Base-by-base conservation (phyloP, 2,888 invertebrate species). In the Metellina segmentata region DNA sequence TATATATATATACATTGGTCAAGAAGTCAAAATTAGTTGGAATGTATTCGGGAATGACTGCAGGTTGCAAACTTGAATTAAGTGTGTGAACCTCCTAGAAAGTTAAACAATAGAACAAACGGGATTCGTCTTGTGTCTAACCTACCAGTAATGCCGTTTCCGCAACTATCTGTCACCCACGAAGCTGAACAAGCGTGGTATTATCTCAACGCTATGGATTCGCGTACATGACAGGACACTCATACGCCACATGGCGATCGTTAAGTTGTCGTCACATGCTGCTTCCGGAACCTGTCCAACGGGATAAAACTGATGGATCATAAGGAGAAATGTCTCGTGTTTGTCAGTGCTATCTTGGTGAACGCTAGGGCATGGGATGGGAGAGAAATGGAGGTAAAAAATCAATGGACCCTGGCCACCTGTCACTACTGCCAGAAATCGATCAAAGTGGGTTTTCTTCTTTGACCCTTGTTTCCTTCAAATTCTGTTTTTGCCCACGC, bases 321-420 rank as follows among this genome's bases (percentile, higher is more conserved):
- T 53, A n/a, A 20, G 11, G 69, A 75, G 49, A 75, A 82, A 71
- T 51, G 82, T 71, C 51, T 71, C 53, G 16, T 81, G 51, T 78
- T n/a, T 19, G 19, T 20, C 11, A 79, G 53, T 34, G 13, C 34
- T 34, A 34, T 34, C 34, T 34, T 70, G 16, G 16, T 16, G 70
- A 16, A 70, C 70, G 11, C 70, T 6, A 70, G 7, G 70, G 34
- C 34, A 2, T 34, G 34, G 34, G 34, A 77, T 51, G 7, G 9
- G 77, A 52, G 77, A 9, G 74, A 49, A n/a, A 34, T 19, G 81
- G 85, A 78, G 52, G 78, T 78, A 77, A 71, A 83, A 85, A 89
- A 89, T 89, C 89, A 83, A 89, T 89, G 77, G 11, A 19, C 82
- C 53, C 16, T 81, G 83, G 78, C 70, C 89, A 89, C 83, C 89